Evolutionary conservation across 2,888 invertebrate genomes (phyloP).

Genomic region (Tridacna crocea): DNA sequence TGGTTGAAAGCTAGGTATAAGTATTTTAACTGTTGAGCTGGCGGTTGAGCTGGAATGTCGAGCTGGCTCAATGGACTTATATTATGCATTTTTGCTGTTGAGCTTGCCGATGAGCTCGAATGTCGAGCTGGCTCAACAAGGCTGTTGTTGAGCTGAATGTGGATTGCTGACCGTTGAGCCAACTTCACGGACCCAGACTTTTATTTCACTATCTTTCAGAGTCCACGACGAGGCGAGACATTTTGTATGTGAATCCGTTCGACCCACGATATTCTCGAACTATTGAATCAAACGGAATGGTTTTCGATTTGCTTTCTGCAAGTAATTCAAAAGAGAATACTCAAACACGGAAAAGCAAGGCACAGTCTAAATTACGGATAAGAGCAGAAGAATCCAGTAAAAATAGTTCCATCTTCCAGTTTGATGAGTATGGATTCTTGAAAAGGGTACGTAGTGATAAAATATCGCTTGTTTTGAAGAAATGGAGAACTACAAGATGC

Average conservation of each 20-base stretch:
- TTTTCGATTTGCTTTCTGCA: conserved; percentile 1
- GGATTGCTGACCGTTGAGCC: too few species aligned
- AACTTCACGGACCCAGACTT: too few species aligned
- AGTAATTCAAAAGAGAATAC: neutral
- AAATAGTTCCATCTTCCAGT: neutral
- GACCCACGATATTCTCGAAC: conserved; percentile 16
- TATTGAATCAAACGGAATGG: conserved; percentile 10
- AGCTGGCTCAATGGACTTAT: too few species aligned
- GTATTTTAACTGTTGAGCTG: too few species aligned
- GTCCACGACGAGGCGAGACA: neutral
- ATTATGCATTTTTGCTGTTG: too few species aligned
- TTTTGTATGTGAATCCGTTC: conserved; percentile 1
- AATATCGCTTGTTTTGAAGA: neutral
- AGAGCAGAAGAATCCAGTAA: neutral
- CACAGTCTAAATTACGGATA: conserved; percentile 6
- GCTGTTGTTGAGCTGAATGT: too few species aligned
- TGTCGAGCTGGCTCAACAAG: too few species aligned
- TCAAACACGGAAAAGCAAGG: neutral
- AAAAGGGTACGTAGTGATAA: neutral
- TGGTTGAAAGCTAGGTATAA: too few species aligned
- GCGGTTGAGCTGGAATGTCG: too few species aligned
- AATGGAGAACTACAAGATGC: neutral
- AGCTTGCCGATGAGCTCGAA: too few species aligned
- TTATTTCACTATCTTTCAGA: neutral
- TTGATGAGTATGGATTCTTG: conserved; percentile 24